Conservation (phyloP, 2,888 invertebrate species). For the Callyntrura guangdongensis region DNA sequence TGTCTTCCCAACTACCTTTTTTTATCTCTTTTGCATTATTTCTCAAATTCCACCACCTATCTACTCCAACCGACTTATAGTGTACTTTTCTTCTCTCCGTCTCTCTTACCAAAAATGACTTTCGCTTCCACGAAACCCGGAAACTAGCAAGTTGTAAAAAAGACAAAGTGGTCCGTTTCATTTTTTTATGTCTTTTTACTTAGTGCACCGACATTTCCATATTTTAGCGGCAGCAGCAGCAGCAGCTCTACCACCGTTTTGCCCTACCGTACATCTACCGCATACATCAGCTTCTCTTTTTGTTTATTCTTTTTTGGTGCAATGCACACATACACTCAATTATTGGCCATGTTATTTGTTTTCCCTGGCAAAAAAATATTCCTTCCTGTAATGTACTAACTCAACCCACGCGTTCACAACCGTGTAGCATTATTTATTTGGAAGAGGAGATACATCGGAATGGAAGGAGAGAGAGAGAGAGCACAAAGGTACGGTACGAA, state of each 20-base stretch:
- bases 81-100: no score
- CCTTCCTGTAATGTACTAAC: neutral
- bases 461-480: neutral
- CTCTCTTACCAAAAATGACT: no score
- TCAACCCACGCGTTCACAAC: no score
- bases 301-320: neutral
- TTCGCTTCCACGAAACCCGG: neutral
- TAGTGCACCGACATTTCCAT: neutral
- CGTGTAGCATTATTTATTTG: neutral
- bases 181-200: neutral
- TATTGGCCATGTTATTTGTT: neutral
- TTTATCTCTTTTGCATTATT: no score
- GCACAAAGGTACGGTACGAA: conserved; percentile 38
- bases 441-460: no score
- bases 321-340: neutral
- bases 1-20: no score
- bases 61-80: no score
- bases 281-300: no score
- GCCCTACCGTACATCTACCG: no score
- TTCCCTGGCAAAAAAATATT: neutral
- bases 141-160: conserved; percentile 39
- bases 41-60: no score
- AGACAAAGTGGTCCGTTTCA: conserved; percentile 29
- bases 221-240: neutral
- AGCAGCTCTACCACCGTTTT: no score